Evolutionary conservation across 2,797 vertebrate species (phyloP), one percentile per base, ranked within the genome.

Genomic region (Eremophila alpestris): DNA sequence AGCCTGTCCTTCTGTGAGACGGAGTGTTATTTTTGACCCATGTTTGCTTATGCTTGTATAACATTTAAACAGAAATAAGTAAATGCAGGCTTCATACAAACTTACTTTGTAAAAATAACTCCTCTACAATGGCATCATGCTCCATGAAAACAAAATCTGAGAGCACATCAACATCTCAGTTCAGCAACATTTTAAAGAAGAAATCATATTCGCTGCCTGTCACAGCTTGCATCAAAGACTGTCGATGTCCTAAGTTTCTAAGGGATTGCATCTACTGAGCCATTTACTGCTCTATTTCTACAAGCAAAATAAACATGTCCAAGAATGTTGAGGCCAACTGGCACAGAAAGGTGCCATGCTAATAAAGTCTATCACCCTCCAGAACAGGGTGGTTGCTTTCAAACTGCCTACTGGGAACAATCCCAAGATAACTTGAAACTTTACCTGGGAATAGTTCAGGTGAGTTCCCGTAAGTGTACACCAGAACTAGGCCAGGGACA

Each of bases 361-460:
- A 75, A 78, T 93, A 83, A 93, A 89, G 45, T 34, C 58, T 51
- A 52, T 65, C 56, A 63, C 40, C 40, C 68, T 76, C 49, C 76
- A 89, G 52, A 93, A 79, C 36, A 90, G 22, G 27, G 41, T 62
- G 73, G 65, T 63, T 93, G 54, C 65, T 91, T 95, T 90, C 80
- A 94, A 83, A 84, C 27, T 73, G 81, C 70, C 49, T 73, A 55
- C 52, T 1, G 45, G 78, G 63, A 90, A 84, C 46, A 90, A 82
- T 60, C 71, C 75, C 87, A 92, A 84, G 36, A 41, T 30, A 70
- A 80, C 49, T 88, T 77, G 62, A 86, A 60, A 60, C 41, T 75
- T 79, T 52, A 94, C 52, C 51, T 84, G 78, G n/a, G 74, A 95
- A 82, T 22, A 89, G 21, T 63, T 93, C 78, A 92, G 81, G 78